Conservation (phyloP, 2,113 vertebrate genomes). For the Butorides virescens region DNA sequence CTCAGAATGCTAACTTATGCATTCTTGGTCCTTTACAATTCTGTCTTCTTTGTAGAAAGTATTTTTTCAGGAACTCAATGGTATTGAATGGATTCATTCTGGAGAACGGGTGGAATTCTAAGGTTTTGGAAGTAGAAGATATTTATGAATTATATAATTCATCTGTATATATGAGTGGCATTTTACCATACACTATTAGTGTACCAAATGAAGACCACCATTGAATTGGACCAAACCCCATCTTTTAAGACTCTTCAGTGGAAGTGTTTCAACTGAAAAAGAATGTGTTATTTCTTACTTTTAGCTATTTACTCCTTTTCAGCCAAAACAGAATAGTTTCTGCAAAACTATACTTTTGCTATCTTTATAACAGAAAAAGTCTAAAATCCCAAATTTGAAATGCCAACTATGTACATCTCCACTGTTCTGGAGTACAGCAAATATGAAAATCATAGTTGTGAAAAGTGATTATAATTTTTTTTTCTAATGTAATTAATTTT, state of each 20-base stretch:
- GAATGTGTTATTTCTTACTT: background rate
- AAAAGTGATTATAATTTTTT: background rate
- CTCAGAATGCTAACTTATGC: background rate
- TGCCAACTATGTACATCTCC: background rate
- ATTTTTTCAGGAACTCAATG: background rate
- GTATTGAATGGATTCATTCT: background rate
- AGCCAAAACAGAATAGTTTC: background rate
- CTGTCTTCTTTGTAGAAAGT: background rate
- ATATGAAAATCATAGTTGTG: background rate
- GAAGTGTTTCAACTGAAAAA: background rate
- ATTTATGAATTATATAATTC: background rate
- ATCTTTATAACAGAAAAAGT: background rate
- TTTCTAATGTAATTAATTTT: background rate
- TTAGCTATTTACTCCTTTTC: background rate
- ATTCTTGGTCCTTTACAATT: background rate
- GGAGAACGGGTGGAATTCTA: background rate
- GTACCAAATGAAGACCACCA: background rate
- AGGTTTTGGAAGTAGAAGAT: background rate
- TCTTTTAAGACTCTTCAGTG: background rate
- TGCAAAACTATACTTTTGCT: background rate
- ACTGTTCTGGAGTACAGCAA: background rate
- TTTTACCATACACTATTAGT: background rate
- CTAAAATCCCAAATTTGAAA: background rate
- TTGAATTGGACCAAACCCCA: background rate
- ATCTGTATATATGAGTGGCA: background rate